A percentile compares a stretch with the other conserved stretches of the same genome.
phyloP scores from a whole-genome alignment of 1,140 invertebrate genomes.

The Phymorhynchus buccinoides region DNA sequence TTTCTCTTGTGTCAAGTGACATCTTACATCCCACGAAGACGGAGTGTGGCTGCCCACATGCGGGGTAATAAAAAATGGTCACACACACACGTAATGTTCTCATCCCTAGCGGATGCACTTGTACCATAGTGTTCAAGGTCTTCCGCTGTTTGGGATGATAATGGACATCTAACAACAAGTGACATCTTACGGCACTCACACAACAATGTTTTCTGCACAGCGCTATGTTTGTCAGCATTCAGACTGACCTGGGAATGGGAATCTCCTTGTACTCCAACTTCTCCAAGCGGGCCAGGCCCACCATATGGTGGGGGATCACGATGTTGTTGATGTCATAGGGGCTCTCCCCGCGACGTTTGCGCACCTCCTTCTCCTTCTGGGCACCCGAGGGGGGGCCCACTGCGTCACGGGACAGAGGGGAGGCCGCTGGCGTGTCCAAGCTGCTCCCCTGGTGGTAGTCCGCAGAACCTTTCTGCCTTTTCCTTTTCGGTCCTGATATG shows the following conservation, averaged over 20 bases:
- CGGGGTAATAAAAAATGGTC: no score
- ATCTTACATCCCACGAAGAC: no score
- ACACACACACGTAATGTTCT: no score
- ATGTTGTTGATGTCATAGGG: conserved; percentile 98
- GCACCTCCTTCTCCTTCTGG: conserved; percentile 68
- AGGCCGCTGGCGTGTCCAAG: conserved; percentile 40
- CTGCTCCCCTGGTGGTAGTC: neutral
- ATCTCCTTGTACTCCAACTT: conserved; percentile 98
- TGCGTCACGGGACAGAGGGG: conserved; percentile 44
- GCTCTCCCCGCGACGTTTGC: conserved; percentile 77
- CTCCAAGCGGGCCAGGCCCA: conserved; percentile 90
- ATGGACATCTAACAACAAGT: no score
- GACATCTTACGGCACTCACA: no score
- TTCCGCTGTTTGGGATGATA: no score
- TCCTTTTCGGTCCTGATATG: neutral
- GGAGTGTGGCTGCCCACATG: no score
- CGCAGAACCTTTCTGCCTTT: neutral
- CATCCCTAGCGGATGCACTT: no score
- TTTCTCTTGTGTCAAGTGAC: no score
- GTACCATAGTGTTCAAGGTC: no score
- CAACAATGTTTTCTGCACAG: no score
- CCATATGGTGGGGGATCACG: conserved; percentile 96
- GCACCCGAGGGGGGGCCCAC: conserved; percentile 47
- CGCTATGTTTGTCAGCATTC: no score
- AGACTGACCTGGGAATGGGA: conserved; percentile 94